Percentiles rank a stretch among this genome's conserved stretches.
Conservation (phyloP, 2,113 vertebrate genomes). For the Equus przewalskii region DNA sequence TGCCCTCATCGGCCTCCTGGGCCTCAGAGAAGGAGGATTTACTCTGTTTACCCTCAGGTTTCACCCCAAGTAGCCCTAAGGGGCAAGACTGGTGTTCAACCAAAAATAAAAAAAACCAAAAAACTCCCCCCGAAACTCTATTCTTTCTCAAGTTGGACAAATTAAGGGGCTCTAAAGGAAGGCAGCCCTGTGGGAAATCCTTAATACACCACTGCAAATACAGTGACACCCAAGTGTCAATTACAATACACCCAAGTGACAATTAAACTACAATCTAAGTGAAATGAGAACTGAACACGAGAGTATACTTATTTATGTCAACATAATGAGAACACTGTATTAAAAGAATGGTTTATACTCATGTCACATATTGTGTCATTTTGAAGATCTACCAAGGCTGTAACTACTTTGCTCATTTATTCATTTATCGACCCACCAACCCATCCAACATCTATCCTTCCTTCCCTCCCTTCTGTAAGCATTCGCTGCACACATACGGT, state of each 20-base stretch:
- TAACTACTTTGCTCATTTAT: background rate
- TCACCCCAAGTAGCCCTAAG: background rate
- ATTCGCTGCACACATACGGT: background rate
- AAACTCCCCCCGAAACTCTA: background rate
- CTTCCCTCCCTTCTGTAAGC: background rate
- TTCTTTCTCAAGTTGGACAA: background rate
- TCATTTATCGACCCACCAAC: background rate
- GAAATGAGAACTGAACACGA: background rate
- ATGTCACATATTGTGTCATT: background rate
- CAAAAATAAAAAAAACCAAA: background rate
- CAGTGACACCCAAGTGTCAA: too few species aligned
- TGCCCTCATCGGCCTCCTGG: background rate
- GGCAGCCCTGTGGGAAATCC: background rate
- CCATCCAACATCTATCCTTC: fast-evolving
- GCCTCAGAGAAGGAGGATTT: background rate
- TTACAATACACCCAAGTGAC: background rate
- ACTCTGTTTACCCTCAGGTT: background rate
- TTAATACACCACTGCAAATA: too few species aligned
- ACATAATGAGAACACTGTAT: background rate
- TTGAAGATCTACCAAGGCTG: background rate
- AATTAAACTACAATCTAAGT: background rate
- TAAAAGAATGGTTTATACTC: background rate
- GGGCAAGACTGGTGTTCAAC: background rate
- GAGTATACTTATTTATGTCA: background rate
- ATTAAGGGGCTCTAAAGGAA: background rate